Evolutionary conservation across 2,888 invertebrate species (phyloP).

Genomic region (Mythimna pallens): DNA sequence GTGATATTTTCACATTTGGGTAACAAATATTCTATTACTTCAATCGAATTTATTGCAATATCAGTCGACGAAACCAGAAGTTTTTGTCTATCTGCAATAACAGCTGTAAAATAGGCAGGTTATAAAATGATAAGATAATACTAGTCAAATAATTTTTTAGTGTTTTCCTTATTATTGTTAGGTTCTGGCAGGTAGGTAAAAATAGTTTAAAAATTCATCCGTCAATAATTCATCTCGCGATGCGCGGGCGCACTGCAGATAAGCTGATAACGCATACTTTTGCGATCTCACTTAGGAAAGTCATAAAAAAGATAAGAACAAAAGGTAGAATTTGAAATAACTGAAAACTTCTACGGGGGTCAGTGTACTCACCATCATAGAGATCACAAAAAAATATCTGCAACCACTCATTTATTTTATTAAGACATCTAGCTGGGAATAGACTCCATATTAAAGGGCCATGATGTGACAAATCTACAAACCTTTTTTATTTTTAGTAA

Average conservation of each 20-base stretch:
- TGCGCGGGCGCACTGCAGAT: not conserved
- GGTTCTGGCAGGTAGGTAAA: not conserved
- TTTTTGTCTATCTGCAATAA: conserved; percentile 11
- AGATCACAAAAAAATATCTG: too few species aligned
- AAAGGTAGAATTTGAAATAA: not conserved
- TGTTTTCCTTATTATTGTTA: conserved; percentile 31
- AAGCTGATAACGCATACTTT: not conserved
- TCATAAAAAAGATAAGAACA: not conserved
- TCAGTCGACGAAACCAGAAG: not conserved
- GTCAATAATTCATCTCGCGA: conserved; percentile 1
- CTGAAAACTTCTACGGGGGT: not conserved
- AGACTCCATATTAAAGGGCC: too few species aligned
- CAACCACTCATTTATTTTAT: too few species aligned
- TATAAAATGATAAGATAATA: conserved; percentile 36
- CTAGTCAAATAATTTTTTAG: conserved; percentile 2
- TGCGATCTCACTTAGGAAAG: not conserved
- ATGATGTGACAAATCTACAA: too few species aligned
- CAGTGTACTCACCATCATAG: not conserved
- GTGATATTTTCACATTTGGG: not conserved
- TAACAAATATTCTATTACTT: not conserved
- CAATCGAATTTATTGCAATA: not conserved
- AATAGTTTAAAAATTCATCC: not conserved
- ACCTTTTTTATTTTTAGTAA: too few species aligned
- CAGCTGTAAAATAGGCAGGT: conserved; percentile 32
- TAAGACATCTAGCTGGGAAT: too few species aligned